These are phyloP conservation scores for Pseudomyrmex concolor DNA, from an alignment of 1,140 invertebrate species.

Conservation along the genomic window DNA sequence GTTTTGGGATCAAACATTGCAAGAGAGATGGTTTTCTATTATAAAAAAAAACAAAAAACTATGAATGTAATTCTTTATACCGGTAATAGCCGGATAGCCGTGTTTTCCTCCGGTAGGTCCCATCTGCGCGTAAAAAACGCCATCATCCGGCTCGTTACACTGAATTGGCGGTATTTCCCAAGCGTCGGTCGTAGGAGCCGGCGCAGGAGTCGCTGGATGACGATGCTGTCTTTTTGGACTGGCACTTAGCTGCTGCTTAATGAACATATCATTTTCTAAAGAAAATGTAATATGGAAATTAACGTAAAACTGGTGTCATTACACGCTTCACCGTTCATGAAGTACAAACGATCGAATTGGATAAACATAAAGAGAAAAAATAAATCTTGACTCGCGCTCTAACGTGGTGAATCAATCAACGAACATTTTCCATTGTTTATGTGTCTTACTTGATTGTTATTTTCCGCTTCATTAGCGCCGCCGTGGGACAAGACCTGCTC, in stretches of 20 bases:
- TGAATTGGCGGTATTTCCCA: conserved; percentile 95
- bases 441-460: conserved; percentile 65
- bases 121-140: conserved; percentile 95
- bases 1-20: not conserved
- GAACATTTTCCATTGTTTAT: not conserved
- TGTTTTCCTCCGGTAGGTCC: conserved; percentile 95
- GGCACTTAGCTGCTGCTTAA: conserved; percentile 50
- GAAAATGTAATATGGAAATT: not conserved
- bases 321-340: no score
- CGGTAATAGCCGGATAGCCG: conserved; percentile 94
- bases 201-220: conserved; percentile 88
- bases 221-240: conserved; percentile 78
- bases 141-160: conserved; percentile 95
- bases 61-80: conserved; percentile 80
- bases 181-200: conserved; percentile 86
- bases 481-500: conserved; percentile 81
- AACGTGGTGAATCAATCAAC: not conserved
- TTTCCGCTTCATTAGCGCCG: conserved; percentile 71
- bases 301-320: no score
- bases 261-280: conserved; percentile 8
- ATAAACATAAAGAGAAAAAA: no score
- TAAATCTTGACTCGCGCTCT: not conserved
- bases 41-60: not conserved
- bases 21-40: not conserved
- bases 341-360: no score